phyloP scores from a whole-genome alignment of 2,888 invertebrate genomes.

The Lathronympha strigana region DNA sequence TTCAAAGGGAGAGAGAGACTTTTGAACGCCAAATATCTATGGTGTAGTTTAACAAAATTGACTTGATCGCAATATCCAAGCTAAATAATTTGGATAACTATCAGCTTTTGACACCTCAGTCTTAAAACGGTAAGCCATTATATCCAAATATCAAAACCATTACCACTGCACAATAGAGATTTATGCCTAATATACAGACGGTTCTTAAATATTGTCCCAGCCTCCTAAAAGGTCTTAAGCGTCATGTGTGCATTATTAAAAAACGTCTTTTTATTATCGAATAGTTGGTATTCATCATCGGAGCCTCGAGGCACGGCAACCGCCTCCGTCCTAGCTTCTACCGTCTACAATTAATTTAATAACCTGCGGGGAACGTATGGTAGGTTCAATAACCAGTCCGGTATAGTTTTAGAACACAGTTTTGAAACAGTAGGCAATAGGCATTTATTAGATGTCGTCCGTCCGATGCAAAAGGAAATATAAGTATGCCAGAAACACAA shows the following conservation, averaged over 20 bases:
- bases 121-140: not conserved
- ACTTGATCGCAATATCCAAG: no score
- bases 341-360: conserved; percentile 47
- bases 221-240: conserved; percentile 1
- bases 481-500: no score
- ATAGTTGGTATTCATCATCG: conserved; percentile 36
- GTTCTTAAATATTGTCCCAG: not conserved
- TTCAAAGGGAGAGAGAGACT: no score
- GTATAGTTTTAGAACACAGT: conserved; percentile 43
- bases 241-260: not conserved
- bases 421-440: conserved; percentile 14
- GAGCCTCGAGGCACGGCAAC: conserved; percentile 35
- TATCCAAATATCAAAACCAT: conserved; percentile 12
- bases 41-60: no score
- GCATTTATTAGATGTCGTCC: not conserved
- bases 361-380: conserved; percentile 46
- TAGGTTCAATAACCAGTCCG: conserved; percentile 67
- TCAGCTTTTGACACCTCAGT: not conserved
- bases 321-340: conserved; percentile 32
- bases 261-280: conserved; percentile 1
- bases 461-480: no score
- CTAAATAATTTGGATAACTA: not conserved
- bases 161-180: conserved; percentile 25
- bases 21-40: no score
- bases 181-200: conserved; percentile 28